Conservation (phyloP, 2,797 vertebrate genomes). For the Anisognathus igniventris region DNA sequence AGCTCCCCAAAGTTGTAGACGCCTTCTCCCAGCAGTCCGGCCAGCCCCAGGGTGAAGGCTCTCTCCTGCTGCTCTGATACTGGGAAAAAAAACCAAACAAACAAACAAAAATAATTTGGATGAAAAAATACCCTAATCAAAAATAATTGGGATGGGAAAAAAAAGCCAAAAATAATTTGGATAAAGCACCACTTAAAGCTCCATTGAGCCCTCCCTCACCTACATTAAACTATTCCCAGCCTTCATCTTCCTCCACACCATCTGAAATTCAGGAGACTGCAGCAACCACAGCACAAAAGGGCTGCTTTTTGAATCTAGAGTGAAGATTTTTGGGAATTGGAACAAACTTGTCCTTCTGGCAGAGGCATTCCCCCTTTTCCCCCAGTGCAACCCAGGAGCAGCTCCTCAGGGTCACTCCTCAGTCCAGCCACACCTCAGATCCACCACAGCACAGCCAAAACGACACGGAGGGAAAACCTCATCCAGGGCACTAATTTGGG, state of each 20-base stretch:
- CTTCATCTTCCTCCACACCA: background rate
- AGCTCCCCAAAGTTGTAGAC: slow-evolving; percentile 98
- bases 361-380: background rate
- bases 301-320: rapidly evolving
- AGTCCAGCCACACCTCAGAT: background rate
- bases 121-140: background rate
- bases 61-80: slow-evolving; percentile 95
- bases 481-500: rapidly evolving
- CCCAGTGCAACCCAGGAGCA: background rate
- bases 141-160: background rate
- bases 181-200: background rate
- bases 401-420: rapidly evolving
- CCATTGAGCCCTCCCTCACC: background rate
- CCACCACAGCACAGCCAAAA: rapidly evolving
- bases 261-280: background rate
- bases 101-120: background rate
- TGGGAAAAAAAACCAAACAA: background rate
- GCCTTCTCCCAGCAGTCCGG: slow-evolving; percentile 92
- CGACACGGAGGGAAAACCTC: rapidly evolving
- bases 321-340: background rate
- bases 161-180: too few species aligned
- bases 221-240: background rate
- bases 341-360: background rate
- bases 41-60: slow-evolving; percentile 93
- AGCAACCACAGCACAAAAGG: background rate